Evolutionary conservation across 2,888 invertebrate species (phyloP), one percentile per base, ranked within the genome.

Genomic region (Bellardia bayeri): DNA sequence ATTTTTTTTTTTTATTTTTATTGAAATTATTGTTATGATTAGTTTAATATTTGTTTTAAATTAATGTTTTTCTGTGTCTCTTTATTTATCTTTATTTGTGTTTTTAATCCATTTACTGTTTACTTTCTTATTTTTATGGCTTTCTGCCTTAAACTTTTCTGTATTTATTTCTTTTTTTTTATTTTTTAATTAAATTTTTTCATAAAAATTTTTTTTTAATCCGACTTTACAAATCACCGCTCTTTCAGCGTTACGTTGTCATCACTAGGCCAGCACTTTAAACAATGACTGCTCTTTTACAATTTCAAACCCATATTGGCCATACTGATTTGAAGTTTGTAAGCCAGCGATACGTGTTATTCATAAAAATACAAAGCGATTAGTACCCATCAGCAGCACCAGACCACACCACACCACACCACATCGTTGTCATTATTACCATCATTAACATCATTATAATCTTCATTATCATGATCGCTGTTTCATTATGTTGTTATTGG

Each of bases 201-300:
- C 54, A 54, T 8, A 58, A 69, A 3, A 4, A 7, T 30, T 66
- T 74, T 56, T 45, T 30, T 16, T 9, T 23, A 33, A n/a, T 30
- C 16, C 40, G 11, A 45, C 45, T 42, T 75, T 40, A 30, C 40
- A 79, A 56, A 40, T 76, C 49, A 23, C 45, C 58, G 72, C 72
- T 68, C n/a, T 42, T 79, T 71, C 11, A 45, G 23, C 90, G 89
- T 82, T 75, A 72, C 37, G 86, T 89, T 91, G 90, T 90, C 90
- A 90, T 89, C 91, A 90, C 90, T 88, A 89, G 90, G 90, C 89
- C 89, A 90, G 90, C 91, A 89, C 87, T 89, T 91, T 90, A 89
- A 90, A 90, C 91, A 92, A 92, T 92, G 92, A 91, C 58, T 68
- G 69, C 85, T 80, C 79, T 86, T 86, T 87, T 71, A 30, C 40